phyloP scores from a whole-genome alignment of 1,140 invertebrate species.

The Bombus impatiens region DNA sequence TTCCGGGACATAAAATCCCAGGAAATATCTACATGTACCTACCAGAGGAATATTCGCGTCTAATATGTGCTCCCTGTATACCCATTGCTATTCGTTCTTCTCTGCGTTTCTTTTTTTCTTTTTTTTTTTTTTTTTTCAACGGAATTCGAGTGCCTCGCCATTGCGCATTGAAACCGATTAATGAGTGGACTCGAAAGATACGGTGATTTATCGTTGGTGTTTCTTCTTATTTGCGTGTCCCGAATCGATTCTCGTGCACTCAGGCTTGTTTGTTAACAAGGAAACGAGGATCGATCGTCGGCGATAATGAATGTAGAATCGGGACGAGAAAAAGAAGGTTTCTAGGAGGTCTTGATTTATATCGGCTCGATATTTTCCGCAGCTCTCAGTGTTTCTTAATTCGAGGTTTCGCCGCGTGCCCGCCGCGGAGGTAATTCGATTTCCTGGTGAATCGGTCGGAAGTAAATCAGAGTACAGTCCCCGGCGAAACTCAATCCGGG shows the following conservation, averaged over 20 bases:
- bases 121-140: too few species aligned
- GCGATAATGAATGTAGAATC: conserved; percentile 65
- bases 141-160: background rate
- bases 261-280: conserved; percentile 30
- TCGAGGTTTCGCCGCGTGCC: conserved; percentile 76
- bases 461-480: conserved; percentile 79
- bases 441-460: conserved; percentile 78
- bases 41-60: conserved; percentile 28
- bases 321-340: conserved; percentile 73
- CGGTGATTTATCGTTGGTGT: background rate
- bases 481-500: conserved; percentile 62
- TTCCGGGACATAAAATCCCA: conserved; percentile 69
- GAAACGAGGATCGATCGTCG: conserved; percentile 40
- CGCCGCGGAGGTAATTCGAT: conserved; percentile 77
- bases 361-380: conserved; percentile 81
- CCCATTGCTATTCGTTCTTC: conserved; percentile 26
- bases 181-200: background rate
- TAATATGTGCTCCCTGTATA: conserved; percentile 7
- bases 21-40: conserved; percentile 47
- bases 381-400: conserved; percentile 81
- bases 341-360: conserved; percentile 79
- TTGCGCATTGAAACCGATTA: background rate
- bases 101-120: background rate
- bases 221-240: background rate
- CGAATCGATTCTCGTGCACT: background rate